Percentiles rank a stretch among this genome's conserved stretches.
phyloP scores from a whole-genome alignment of 2,888 invertebrate species.

The Acholoe squamosa region DNA sequence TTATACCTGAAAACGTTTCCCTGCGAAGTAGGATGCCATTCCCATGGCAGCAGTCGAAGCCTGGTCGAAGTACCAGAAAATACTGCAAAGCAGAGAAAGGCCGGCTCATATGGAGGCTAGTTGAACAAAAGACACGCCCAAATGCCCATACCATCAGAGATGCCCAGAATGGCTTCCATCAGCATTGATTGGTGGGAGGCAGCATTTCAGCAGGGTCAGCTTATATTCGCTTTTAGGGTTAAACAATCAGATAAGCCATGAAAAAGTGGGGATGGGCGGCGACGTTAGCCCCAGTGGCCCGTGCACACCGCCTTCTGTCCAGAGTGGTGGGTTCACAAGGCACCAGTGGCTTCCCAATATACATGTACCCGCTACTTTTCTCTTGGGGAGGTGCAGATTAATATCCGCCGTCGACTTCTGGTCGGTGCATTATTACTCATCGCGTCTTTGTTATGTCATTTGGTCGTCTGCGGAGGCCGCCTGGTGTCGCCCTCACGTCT shows the following conservation, averaged over 20 bases:
- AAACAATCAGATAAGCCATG: conserved; percentile 35
- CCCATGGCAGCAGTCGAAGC: no score
- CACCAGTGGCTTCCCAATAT: conserved; percentile 32
- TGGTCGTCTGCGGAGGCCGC: not conserved
- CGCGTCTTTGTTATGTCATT: conserved; percentile 52
- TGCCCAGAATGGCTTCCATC: not conserved
- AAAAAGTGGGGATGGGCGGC: not conserved
- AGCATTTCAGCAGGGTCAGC: conserved; percentile 35
- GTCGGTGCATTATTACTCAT: conserved; percentile 32
- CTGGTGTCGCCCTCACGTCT: not conserved
- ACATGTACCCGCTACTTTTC: conserved; percentile 5
- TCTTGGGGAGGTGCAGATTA: conserved; percentile 5
- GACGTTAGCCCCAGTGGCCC: not conserved
- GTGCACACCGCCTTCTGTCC: not conserved
- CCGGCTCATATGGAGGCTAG: no score
- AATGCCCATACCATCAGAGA: not conserved
- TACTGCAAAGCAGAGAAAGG: no score
- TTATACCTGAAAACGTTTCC: no score
- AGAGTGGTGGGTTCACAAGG: not conserved
- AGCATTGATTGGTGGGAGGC: not conserved
- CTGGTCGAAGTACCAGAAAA: no score
- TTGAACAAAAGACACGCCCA: not conserved
- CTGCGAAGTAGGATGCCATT: no score
- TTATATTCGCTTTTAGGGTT: not conserved
- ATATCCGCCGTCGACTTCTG: conserved; percentile 1